These are phyloP conservation scores for Bruchidius siliquastri DNA, from an alignment of 2,888 invertebrate species.

Conservation along the genomic window DNA sequence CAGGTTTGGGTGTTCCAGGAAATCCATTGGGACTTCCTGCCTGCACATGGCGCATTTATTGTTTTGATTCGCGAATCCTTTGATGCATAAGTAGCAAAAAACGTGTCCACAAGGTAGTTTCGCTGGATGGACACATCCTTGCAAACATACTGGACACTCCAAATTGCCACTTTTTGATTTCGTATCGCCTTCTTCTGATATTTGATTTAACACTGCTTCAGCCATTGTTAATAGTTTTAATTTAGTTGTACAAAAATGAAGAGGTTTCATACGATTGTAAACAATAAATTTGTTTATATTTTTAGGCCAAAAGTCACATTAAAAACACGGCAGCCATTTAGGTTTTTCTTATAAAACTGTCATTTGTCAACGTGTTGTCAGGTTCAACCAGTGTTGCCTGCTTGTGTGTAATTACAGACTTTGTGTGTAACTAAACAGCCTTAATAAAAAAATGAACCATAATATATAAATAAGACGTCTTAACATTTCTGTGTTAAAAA, in stretches of 20 bases:
- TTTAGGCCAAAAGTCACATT: neutral
- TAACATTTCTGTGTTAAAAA: no score
- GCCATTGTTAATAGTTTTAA: neutral
- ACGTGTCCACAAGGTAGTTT: constrained; percentile 90
- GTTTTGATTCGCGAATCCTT: constrained; percentile 84
- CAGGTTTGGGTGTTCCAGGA: constrained; percentile 78
- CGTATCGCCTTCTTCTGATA: neutral
- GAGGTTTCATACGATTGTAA: neutral
- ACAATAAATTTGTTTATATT: neutral
- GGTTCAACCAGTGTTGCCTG: no score
- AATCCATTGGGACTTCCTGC: constrained; percentile 83
- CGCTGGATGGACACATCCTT: constrained; percentile 87
- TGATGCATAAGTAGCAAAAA: constrained; percentile 93
- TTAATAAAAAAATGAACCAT: no score
- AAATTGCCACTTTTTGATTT: neutral
- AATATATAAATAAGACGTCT: no score
- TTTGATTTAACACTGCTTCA: neutral
- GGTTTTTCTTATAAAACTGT: no score
- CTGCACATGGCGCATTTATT: constrained; percentile 91
- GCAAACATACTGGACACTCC: constrained; percentile 91
- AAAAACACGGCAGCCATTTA: neutral
- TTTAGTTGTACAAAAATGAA: neutral
- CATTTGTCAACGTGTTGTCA: no score
- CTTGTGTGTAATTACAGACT: no score
- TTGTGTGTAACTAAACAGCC: no score